Evolutionary conservation across 2,113 vertebrate genomes (phyloP).

Genomic region (Tautogolabrus adspersus): DNA sequence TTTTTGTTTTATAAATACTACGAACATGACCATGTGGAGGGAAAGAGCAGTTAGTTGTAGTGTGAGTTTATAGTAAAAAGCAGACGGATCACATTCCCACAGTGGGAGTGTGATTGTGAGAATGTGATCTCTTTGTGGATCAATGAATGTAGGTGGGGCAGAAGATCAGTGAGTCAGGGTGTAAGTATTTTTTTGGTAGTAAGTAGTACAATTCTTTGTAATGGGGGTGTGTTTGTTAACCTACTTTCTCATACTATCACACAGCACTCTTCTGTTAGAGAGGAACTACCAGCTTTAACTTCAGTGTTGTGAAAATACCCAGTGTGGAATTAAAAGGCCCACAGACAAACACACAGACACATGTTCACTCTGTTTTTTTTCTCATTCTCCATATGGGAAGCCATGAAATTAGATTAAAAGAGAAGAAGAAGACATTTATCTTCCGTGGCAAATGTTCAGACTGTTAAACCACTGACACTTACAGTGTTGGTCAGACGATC

Average conservation of each 20-base stretch:
- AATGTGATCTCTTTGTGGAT: not conserved
- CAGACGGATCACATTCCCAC: slow-evolving; percentile 48
- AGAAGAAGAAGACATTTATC: not conserved
- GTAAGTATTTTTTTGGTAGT: not conserved
- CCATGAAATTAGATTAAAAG: too few species aligned
- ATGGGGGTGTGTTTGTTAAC: not conserved
- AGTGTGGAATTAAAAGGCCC: not conserved
- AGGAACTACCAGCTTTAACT: not conserved
- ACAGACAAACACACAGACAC: not conserved
- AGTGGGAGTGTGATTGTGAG: not conserved
- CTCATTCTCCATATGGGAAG: too few species aligned
- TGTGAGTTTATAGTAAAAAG: slow-evolving; percentile 1
- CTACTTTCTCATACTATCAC: not conserved
- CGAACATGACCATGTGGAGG: not conserved
- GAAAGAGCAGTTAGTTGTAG: not conserved
- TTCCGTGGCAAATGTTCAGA: not conserved
- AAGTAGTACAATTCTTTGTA: not conserved
- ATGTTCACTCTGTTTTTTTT: too few species aligned
- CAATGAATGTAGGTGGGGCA: slow-evolving; percentile 9
- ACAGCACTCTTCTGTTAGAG: not conserved
- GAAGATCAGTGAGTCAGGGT: not conserved
- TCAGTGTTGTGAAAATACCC: not conserved
- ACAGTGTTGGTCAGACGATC: not conserved
- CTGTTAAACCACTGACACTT: slow-evolving; percentile 1
- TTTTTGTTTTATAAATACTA: not conserved